These are phyloP conservation scores for Teinopalpus imperialis DNA, from an alignment of 2,888 invertebrate species.

Conservation along the genomic window DNA sequence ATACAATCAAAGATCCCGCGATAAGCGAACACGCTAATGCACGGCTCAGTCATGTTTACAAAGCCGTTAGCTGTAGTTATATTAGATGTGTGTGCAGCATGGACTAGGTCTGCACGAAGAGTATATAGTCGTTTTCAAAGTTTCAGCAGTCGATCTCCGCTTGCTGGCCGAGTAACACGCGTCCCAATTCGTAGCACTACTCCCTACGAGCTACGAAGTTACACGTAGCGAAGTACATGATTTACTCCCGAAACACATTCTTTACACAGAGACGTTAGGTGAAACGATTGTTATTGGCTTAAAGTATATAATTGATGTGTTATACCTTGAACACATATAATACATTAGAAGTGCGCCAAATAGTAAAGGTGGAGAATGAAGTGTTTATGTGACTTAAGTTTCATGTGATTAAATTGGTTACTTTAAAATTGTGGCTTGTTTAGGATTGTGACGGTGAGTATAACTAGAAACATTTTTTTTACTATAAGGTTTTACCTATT, in stretches of 20 bases:
- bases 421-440: too few relatives aligned
- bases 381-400: too few relatives aligned
- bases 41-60: constrained; percentile 49
- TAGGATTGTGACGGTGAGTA: too few relatives aligned
- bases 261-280: neutral
- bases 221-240: constrained; percentile 38
- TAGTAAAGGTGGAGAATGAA: too few relatives aligned
- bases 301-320: too few relatives aligned
- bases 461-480: too few relatives aligned
- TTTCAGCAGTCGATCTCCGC: constrained; percentile 50
- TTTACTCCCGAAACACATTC: neutral
- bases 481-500: too few relatives aligned
- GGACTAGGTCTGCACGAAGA: constrained; percentile 17
- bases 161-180: constrained; percentile 48
- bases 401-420: too few relatives aligned
- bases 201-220: constrained; percentile 50
- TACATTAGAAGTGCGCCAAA: too few relatives aligned
- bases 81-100: constrained; percentile 21
- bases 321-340: too few relatives aligned
- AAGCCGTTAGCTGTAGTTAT: constrained; percentile 36
- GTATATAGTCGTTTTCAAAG: constrained; percentile 37
- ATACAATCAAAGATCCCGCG: constrained; percentile 33
- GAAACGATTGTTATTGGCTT: neutral
- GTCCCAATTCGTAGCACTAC: constrained; percentile 30
- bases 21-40: constrained; percentile 46